Conservation (phyloP, 2,888 invertebrate genomes). For the Cheilosia soror region DNA sequence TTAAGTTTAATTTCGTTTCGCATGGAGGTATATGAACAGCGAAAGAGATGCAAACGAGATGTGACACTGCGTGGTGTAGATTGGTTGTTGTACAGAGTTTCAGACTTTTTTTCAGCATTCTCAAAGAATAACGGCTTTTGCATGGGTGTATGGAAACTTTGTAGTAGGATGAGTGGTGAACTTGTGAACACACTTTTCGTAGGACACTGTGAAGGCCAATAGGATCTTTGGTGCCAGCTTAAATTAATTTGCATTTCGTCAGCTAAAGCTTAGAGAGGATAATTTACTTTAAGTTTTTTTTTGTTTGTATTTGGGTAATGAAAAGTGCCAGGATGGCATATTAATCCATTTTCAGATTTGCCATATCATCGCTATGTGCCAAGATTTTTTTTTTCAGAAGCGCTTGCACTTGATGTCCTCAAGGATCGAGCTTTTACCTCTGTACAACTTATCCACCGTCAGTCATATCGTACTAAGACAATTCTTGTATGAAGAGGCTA, state of each 20-base stretch:
- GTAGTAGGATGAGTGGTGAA: neutral
- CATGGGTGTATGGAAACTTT: neutral
- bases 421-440: too few relatives aligned
- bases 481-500: too few relatives aligned
- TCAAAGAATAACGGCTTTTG: conserved; percentile 17
- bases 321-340: too few relatives aligned
- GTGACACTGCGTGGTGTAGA: conserved; percentile 8
- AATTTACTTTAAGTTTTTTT: too few relatives aligned
- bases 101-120: neutral
- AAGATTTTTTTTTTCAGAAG: too few relatives aligned
- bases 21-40: neutral
- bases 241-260: conserved; percentile 1
- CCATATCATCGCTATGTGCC: too few relatives aligned
- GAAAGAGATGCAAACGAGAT: conserved; percentile 26
- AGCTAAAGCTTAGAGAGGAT: too few relatives aligned
- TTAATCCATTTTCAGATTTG: too few relatives aligned
- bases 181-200: conserved; percentile 13
- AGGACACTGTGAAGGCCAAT: neutral
- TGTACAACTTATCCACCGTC: too few relatives aligned
- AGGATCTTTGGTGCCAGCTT: conserved; percentile 7
- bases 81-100: neutral
- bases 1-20: conserved; percentile 55
- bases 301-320: too few relatives aligned
- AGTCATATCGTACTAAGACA: too few relatives aligned
- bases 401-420: too few relatives aligned